phyloP scores from a whole-genome alignment of 2,113 vertebrate species.

The Lethenteron reissneri region DNA sequence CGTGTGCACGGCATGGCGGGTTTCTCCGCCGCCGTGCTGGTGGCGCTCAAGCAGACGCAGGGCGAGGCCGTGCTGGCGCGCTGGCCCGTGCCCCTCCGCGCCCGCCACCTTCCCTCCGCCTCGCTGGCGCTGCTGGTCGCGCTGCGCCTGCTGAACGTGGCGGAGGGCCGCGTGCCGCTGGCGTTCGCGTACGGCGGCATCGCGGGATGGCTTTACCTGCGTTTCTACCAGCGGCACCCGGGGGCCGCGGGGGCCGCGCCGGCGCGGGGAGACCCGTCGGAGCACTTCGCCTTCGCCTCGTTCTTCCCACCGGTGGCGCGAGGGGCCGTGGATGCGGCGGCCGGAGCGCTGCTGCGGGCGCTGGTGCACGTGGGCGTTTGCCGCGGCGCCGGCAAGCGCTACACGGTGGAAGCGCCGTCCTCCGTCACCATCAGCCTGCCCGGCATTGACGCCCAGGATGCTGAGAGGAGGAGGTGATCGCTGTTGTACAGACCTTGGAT shows the following conservation, averaged over 20 bases:
- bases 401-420: slow-evolving; percentile 78
- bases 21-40: slow-evolving; percentile 67
- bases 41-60: slow-evolving; percentile 87
- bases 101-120: slow-evolving; percentile 63
- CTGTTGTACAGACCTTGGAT: not conserved
- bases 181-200: slow-evolving; percentile 64
- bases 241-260: slow-evolving; percentile 23
- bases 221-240: slow-evolving; percentile 80
- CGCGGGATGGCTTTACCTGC: slow-evolving; percentile 81
- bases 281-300: slow-evolving; percentile 88
- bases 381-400: slow-evolving; percentile 83
- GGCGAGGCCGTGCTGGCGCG: slow-evolving; percentile 65
- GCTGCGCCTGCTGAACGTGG: slow-evolving; percentile 35
- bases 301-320: slow-evolving; percentile 84
- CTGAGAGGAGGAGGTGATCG: slow-evolving; percentile 67
- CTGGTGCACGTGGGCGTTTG: slow-evolving; percentile 75
- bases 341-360: slow-evolving; percentile 47
- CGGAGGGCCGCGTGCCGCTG: slow-evolving; percentile 35
- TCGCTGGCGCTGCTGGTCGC: slow-evolving; percentile 40
- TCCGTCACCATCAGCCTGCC: slow-evolving; percentile 96
- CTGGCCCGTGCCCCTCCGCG: slow-evolving; percentile 52
- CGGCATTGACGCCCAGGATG: slow-evolving; percentile 80
- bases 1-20: slow-evolving; percentile 49
- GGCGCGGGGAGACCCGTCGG: slow-evolving; percentile 89
- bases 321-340: slow-evolving; percentile 54